Conservation (phyloP, 2,888 invertebrate genomes). For the Diarsia rubi region DNA sequence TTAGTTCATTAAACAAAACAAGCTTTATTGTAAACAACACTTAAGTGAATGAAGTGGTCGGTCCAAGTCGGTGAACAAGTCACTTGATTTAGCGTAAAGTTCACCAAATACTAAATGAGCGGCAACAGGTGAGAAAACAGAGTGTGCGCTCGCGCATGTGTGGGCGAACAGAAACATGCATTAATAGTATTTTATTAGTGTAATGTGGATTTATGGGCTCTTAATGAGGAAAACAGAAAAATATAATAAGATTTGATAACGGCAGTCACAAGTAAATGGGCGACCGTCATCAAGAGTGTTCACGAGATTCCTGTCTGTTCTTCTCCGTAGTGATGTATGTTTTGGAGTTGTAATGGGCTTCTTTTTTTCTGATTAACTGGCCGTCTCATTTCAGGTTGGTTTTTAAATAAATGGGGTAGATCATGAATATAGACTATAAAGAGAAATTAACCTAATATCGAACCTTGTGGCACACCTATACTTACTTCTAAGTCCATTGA, state of each 20-base stretch:
- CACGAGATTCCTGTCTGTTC: neutral
- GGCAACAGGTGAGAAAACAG: constrained; percentile 17
- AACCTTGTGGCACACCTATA: too few species aligned
- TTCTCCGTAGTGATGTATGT: neutral
- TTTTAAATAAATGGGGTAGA: too few species aligned
- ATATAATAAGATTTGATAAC: neutral
- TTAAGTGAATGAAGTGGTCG: constrained; percentile 7
- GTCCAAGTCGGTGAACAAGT: neutral
- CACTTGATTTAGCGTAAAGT: constrained; percentile 14
- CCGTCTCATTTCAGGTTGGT: too few species aligned
- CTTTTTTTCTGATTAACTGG: neutral
- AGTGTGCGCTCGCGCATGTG: constrained; percentile 28
- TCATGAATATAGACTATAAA: too few species aligned
- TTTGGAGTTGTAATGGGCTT: neutral
- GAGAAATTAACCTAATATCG: too few species aligned
- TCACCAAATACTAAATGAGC: constrained; percentile 27
- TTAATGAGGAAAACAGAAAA: constrained; percentile 8
- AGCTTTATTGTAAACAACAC: constrained; percentile 3
- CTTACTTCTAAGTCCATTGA: too few species aligned
- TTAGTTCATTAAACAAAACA: constrained; percentile 11
- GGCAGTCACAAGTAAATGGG: neutral
- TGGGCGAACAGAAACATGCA: constrained; percentile 9
- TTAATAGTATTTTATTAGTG: constrained; percentile 14
- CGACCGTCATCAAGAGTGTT: neutral
- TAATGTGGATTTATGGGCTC: constrained; percentile 25